Conservation (phyloP, 2,113 vertebrate species). For the Callospermophilus lateralis region DNA sequence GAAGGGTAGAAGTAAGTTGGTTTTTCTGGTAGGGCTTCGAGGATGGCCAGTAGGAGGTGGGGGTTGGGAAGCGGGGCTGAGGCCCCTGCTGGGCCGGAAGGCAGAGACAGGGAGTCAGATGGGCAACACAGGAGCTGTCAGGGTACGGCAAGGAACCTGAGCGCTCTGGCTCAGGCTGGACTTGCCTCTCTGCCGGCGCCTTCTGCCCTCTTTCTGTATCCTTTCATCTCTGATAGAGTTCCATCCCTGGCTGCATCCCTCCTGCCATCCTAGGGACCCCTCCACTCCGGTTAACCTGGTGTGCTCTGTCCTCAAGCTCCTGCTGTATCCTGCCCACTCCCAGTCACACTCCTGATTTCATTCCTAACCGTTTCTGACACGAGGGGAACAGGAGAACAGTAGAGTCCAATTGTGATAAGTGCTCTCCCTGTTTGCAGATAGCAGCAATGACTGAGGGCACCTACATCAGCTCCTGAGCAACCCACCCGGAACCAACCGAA, state of each 20-base stretch:
- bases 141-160: neutral
- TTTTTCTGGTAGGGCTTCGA: conserved; percentile 56
- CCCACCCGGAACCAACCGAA: neutral
- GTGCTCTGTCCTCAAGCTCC: neutral
- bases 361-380: neutral
- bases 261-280: neutral
- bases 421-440: conserved; percentile 75
- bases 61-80: neutral
- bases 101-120: conserved; percentile 64
- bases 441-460: neutral
- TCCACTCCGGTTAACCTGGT: neutral
- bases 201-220: conserved; percentile 49
- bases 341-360: neutral
- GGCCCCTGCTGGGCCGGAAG: conserved; percentile 56
- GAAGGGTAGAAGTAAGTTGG: conserved; percentile 69
- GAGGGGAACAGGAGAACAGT: neutral
- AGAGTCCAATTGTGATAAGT: conserved; percentile 67
- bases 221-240: neutral
- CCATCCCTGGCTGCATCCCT: neutral
- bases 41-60: neutral
- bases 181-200: neutral
- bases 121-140: conserved; percentile 53
- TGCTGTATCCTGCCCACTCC: neutral
- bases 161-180: conserved; percentile 35
- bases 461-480: neutral